Percentiles rank a stretch among this genome's conserved stretches.
These are phyloP conservation scores for Hydra vulgaris DNA, from an alignment of 30 jellyfish, hydroid and myxozoan genomes.

Conservation along the genomic window DNA sequence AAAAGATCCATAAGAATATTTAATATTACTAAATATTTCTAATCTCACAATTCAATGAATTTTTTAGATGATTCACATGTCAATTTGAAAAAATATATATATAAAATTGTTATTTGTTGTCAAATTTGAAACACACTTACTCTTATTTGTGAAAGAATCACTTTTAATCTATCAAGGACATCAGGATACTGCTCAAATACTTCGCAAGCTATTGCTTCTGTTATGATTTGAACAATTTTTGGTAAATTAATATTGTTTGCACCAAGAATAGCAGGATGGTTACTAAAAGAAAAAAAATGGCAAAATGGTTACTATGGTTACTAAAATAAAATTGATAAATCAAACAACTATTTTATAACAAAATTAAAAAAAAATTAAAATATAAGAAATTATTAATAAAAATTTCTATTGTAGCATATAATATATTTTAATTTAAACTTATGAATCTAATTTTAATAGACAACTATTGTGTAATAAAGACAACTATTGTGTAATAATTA, in stretches of 20 bases:
- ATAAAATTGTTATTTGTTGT: neutral
- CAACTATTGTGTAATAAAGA: too few species aligned
- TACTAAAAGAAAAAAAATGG: slow-evolving; percentile 44
- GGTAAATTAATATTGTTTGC: slow-evolving; percentile 65
- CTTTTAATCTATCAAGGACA: slow-evolving; percentile 38
- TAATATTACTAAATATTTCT: too few species aligned
- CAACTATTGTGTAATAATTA: too few species aligned
- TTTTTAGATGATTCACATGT: too few species aligned
- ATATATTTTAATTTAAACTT: neutral
- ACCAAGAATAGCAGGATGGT: slow-evolving; percentile 78
- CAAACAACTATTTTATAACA: neutral
- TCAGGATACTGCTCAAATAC: slow-evolving; percentile 74
- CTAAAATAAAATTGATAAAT: neutral
- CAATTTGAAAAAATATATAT: neutral
- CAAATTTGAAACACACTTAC: slow-evolving; percentile 14
- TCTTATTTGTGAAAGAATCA: slow-evolving; percentile 55
- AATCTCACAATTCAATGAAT: too few species aligned
- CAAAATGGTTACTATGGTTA: neutral
- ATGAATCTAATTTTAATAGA: neutral
- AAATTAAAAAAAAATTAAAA: too few species aligned
- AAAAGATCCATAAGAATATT: too few species aligned
- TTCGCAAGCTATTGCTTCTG: slow-evolving; percentile 79
- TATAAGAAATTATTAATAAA: neutral
- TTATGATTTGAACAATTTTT: slow-evolving; percentile 56
- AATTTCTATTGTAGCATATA: neutral